Conservation (phyloP, 2,113 vertebrate genomes). For the Manacus vitellinus region DNA sequence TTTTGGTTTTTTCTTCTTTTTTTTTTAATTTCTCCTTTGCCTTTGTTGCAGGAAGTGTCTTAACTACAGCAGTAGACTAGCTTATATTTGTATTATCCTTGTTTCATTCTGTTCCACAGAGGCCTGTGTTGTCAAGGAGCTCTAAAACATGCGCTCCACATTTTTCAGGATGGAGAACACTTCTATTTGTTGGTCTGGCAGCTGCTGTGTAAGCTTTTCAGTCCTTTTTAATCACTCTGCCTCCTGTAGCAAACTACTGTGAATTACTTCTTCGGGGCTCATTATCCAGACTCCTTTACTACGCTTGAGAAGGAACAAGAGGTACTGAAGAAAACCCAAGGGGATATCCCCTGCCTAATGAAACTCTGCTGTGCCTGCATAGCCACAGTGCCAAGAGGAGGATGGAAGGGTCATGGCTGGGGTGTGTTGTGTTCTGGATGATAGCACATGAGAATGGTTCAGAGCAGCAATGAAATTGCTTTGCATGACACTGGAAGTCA, state of each 20-base stretch:
- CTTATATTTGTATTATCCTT: not conserved
- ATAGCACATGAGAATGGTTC: not conserved
- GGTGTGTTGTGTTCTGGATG: not conserved
- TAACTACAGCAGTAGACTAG: not conserved
- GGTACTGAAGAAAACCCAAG: not conserved
- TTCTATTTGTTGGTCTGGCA: not conserved
- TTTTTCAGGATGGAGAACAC: not conserved
- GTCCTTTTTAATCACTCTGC: not conserved
- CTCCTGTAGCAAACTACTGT: not conserved
- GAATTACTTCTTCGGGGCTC: not conserved
- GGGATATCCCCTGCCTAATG: not conserved
- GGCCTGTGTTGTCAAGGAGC: constrained; percentile 12
- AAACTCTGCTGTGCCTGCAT: not conserved
- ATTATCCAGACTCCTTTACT: constrained; percentile 12
- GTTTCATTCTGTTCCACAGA: not conserved
- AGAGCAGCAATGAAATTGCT: not conserved
- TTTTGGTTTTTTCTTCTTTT: too few relatives aligned
- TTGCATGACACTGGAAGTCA: not conserved
- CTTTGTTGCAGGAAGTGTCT: not conserved
- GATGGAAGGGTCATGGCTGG: not conserved
- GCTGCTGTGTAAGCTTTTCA: constrained; percentile 23
- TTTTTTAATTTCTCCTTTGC: not conserved
- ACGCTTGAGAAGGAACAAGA: not conserved
- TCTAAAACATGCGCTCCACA: not conserved
- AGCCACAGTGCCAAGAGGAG: not conserved